phyloP scores from a whole-genome alignment of 2,888 invertebrate species.

The Lumbricus terrestris region DNA sequence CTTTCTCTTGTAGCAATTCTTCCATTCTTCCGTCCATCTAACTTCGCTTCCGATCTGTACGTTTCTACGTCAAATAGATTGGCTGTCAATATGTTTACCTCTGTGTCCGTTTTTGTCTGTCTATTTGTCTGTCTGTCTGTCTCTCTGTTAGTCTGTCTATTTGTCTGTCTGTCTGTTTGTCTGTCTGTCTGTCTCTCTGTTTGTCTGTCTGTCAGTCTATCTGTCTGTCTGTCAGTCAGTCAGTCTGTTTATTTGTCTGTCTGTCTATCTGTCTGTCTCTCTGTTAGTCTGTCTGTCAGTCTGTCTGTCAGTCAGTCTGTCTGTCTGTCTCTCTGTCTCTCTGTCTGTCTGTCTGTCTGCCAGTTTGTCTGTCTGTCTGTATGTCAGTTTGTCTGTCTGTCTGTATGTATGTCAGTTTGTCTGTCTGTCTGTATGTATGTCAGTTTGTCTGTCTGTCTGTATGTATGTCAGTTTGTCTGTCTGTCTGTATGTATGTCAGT shows the following conservation, averaged over 20 bases:
- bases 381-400: no score
- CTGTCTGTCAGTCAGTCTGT: slow-evolving; percentile 13
- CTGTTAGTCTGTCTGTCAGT: not conserved
- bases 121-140: not conserved
- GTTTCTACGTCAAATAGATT: no score
- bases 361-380: not conserved
- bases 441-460: slow-evolving; percentile 15
- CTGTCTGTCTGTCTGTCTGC: slow-evolving; percentile 16
- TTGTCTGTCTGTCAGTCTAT: no score
- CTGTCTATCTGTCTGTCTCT: not conserved
- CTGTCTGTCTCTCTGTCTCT: not conserved
- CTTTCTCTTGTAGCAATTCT: no score
- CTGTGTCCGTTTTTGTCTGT: not conserved
- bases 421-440: not conserved
- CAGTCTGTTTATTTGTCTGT: slow-evolving; percentile 17
- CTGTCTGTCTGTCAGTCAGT: not conserved
- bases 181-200: no score
- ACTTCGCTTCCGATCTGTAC: no score
- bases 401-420: no score
- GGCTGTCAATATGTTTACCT: not conserved
- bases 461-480: not conserved
- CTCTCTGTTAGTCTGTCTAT: not conserved
- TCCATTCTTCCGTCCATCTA: no score
- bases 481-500: not conserved
- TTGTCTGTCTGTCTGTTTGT: not conserved